Evolutionary conservation across 2,888 invertebrate genomes (phyloP).

Genomic region (Galeruca laticollis): DNA sequence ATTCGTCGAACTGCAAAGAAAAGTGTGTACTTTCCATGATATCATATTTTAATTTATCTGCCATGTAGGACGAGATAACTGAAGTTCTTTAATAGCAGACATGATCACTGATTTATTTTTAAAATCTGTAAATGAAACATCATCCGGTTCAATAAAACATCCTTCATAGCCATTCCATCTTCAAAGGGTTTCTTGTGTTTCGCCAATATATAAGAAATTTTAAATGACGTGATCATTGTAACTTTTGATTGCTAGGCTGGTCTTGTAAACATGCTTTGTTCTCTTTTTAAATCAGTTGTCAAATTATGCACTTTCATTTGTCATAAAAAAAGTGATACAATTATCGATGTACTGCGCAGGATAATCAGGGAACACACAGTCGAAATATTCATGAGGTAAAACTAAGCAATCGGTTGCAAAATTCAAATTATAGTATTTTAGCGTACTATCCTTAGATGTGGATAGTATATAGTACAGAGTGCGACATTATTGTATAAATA

Average conservation of each 20-base stretch:
- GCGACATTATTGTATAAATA: too few relatives aligned
- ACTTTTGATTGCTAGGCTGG: constrained; percentile 5
- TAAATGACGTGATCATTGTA: not conserved
- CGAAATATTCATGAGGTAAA: too few relatives aligned
- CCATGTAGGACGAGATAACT: not conserved
- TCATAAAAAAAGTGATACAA: too few relatives aligned
- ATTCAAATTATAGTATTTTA: too few relatives aligned
- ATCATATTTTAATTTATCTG: not conserved
- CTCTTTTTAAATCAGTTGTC: constrained; percentile 4
- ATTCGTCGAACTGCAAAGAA: too few relatives aligned
- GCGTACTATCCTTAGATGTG: too few relatives aligned
- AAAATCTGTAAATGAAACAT: not conserved
- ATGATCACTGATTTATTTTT: not conserved
- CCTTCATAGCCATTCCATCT: not conserved
- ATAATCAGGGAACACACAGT: too few relatives aligned
- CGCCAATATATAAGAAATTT: constrained; percentile 1
- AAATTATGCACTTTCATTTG: too few relatives aligned
- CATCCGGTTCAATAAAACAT: not conserved
- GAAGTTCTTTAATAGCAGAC: not conserved
- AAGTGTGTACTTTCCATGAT: not conserved
- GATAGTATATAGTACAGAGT: too few relatives aligned
- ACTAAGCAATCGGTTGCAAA: too few relatives aligned
- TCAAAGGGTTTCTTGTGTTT: constrained; percentile 2
- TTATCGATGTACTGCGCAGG: too few relatives aligned
- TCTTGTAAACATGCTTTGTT: not conserved